Conservation (phyloP, 2,888 invertebrate genomes). For the Arenicola marina region DNA sequence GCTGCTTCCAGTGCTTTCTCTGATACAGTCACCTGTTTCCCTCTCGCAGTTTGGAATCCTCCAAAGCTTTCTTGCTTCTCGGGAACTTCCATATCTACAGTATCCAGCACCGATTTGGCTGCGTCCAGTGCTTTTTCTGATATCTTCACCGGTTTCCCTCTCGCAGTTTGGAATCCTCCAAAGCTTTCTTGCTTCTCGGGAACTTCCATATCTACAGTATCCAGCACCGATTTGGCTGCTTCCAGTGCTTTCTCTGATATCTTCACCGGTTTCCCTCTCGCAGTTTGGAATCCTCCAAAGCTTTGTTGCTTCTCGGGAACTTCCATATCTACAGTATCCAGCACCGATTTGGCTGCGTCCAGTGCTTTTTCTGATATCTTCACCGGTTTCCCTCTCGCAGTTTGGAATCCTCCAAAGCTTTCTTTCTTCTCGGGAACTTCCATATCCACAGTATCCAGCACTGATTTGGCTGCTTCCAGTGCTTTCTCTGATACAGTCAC, state of each 20-base stretch:
- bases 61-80: background rate
- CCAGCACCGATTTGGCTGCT: background rate
- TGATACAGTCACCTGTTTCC: background rate
- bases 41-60: constrained; percentile 1
- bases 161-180: background rate
- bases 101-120: background rate
- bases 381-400: background rate
- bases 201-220: too few relatives aligned
- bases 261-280: background rate
- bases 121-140: background rate
- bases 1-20: background rate
- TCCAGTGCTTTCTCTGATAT: background rate
- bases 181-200: background rate
- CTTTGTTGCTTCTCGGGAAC: too few relatives aligned
- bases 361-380: background rate
- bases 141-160: background rate
- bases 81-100: background rate
- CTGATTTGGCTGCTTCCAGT: background rate
- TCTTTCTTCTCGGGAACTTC: background rate
- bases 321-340: background rate
- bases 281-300: background rate
- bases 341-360: background rate
- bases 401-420: background rate
- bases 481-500: background rate
- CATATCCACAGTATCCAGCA: too few relatives aligned